Conservation (phyloP, 2,888 invertebrate genomes). For the Dynastes tityus region DNA sequence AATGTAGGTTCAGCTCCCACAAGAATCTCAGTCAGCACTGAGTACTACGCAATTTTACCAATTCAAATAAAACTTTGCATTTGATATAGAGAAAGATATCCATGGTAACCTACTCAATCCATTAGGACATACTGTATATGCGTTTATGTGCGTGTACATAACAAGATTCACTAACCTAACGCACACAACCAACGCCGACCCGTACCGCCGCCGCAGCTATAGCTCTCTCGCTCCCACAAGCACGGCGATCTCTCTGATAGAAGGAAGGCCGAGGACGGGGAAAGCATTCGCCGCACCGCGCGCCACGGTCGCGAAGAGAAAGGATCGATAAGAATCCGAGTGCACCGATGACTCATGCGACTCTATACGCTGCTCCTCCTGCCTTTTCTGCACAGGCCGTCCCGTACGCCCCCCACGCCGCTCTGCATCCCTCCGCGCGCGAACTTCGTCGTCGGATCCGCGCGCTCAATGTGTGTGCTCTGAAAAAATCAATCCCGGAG, state of each 20-base stretch:
- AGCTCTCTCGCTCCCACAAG: conserved; percentile 30
- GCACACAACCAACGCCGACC: conserved; percentile 50
- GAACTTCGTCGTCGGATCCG: neutral
- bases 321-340: conserved; percentile 70
- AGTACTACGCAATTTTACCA: too few species aligned
- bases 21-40: too few species aligned
- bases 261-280: conserved; percentile 45
- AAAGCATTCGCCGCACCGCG: conserved; percentile 19
- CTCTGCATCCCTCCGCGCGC: conserved; percentile 50
- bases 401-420: conserved; percentile 48
- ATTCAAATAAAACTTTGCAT: too few species aligned
- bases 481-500: conserved; percentile 69
- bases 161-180: conserved; percentile 61
- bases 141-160: conserved; percentile 43
- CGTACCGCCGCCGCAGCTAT: conserved; percentile 4
- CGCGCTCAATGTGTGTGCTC: neutral
- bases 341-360: conserved; percentile 71
- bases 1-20: too few species aligned
- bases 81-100: too few species aligned
- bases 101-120: too few species aligned
- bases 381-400: conserved; percentile 42
- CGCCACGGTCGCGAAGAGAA: conserved; percentile 51
- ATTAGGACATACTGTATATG: neutral
- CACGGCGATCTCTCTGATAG: conserved; percentile 34
- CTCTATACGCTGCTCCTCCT: conserved; percentile 59